Percentiles rank a stretch among this genome's conserved stretches.
Evolutionary conservation across 2,113 vertebrate genomes (phyloP).

Genomic region (Garra rufa): DNA sequence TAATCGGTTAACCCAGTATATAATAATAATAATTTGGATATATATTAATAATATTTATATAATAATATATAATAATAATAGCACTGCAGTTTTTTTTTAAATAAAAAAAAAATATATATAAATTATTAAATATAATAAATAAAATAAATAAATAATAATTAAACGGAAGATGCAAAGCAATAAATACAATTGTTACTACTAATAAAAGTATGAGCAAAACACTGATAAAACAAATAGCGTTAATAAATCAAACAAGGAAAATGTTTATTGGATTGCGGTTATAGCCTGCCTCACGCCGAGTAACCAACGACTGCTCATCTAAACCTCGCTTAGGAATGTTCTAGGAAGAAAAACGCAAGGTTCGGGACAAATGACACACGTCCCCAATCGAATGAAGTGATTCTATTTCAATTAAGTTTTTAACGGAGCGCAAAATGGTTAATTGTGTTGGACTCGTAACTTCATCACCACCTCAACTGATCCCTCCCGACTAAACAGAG

Average conservation of each 20-base stretch:
- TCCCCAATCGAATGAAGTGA: slow-evolving; percentile 70
- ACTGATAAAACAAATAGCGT: neutral
- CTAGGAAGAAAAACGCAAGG: slow-evolving; percentile 2
- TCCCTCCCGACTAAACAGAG: slow-evolving; percentile 61
- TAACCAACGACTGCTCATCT: neutral
- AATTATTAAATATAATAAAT: no score
- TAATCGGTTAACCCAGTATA: no score
- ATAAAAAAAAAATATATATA: neutral
- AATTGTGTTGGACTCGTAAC: slow-evolving; percentile 77
- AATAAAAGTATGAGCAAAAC: neutral
- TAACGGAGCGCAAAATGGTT: slow-evolving; percentile 78
- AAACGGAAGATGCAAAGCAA: neutral
- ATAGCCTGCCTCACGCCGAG: neutral
- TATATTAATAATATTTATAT: no score
- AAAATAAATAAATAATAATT: no score
- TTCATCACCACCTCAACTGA: slow-evolving; percentile 69
- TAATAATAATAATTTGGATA: no score
- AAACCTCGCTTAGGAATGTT: neutral
- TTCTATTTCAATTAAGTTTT: slow-evolving; percentile 65
- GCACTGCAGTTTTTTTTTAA: no score
- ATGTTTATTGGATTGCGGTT: neutral
- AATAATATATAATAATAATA: no score
- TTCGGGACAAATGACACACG: slow-evolving; percentile 61
- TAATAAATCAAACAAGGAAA: neutral
- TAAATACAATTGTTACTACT: neutral